Base-by-base conservation (phyloP, 2,113 vertebrate species). In the Tragelaphus buxtoni region DNA sequence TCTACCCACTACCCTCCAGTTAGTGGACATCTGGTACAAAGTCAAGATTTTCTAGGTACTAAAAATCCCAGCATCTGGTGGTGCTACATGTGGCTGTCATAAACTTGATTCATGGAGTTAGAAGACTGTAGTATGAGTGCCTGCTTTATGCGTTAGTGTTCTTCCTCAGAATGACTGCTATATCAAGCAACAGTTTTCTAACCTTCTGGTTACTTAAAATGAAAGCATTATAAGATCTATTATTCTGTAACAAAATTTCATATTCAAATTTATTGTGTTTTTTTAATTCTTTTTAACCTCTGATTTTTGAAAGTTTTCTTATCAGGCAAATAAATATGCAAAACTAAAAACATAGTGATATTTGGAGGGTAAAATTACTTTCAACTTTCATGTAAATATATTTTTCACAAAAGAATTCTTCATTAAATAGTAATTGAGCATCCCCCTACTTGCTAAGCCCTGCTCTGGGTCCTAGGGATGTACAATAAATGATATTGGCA, bases 41-140 rank as follows among this genome's bases (percentile, higher is more conserved):
- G 85, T 96, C 16, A 51, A 94, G 84, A 93, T 91, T 88, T 94
- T 98, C 82, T 79, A 87, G 79, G 60, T 65, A 88, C 49, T 94
- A 95, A 97, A 94, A 93, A 81, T 93, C 24, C 79, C 45, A 94
- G 74, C 94, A 95, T 96, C 92, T 94, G 83, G 53, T 96, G 47
- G 39, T 92, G 17, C 45, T 95, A 39, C 74, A 87, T 30, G 63
- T 96, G 69, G 45, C 63, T 95, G 20, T 58, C 61, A 56, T 96
- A 90, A 95, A 96, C 42, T 80, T 94, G 96, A 95, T 93, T 94
- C 80, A 92, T 74, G 30, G 90, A 95, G 47, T 83, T 49, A 91
- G 90, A 93, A 95, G 91, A 77, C 24, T 83, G 42, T 49, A 89
- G 61, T 76, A 30, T 51, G 72, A 97, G 76, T 92, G 45, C 49